Conservation (phyloP, 64 coral and sea anemone species). For the Dendronephthya gigantea region DNA sequence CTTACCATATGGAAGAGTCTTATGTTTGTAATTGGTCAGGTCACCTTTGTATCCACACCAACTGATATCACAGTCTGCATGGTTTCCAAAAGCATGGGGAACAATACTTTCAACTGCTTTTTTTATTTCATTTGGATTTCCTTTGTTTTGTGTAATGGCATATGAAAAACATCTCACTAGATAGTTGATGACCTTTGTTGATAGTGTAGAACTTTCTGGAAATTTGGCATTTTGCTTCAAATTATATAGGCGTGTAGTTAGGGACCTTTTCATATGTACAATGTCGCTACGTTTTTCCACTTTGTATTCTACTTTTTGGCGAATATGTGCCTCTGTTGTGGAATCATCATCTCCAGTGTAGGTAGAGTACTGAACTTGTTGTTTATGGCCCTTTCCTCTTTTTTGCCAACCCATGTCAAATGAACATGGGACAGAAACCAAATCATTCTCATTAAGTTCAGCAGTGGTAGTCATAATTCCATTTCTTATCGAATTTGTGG, state of each 20-base stretch:
- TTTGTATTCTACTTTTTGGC: neutral
- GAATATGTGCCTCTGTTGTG: too few species aligned
- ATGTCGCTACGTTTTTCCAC: slow-evolving; percentile 32
- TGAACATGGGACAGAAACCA: too few species aligned
- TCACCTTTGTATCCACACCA: slow-evolving; percentile 4
- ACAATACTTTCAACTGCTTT: slow-evolving; percentile 23
- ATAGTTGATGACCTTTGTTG: neutral
- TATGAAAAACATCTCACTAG: slow-evolving; percentile 9
- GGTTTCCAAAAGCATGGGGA: slow-evolving; percentile 37
- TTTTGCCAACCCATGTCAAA: too few species aligned
- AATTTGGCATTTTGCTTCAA: slow-evolving; percentile 33
- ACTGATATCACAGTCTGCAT: slow-evolving; percentile 18
- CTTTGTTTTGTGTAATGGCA: slow-evolving; percentile 35
- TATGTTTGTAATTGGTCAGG: neutral
- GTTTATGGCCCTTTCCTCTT: too few species aligned
- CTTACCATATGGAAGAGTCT: neutral
- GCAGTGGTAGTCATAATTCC: too few species aligned
- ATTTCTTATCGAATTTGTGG: too few species aligned
- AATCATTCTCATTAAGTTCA: too few species aligned
- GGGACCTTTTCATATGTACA: slow-evolving; percentile 36
- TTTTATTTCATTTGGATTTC: slow-evolving; percentile 19
- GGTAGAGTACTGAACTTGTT: too few species aligned
- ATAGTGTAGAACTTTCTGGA: neutral
- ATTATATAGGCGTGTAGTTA: slow-evolving; percentile 37
- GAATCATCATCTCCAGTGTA: too few species aligned